phyloP scores from a whole-genome alignment of 1,140 invertebrate genomes.

The Mercenaria mercenaria region DNA sequence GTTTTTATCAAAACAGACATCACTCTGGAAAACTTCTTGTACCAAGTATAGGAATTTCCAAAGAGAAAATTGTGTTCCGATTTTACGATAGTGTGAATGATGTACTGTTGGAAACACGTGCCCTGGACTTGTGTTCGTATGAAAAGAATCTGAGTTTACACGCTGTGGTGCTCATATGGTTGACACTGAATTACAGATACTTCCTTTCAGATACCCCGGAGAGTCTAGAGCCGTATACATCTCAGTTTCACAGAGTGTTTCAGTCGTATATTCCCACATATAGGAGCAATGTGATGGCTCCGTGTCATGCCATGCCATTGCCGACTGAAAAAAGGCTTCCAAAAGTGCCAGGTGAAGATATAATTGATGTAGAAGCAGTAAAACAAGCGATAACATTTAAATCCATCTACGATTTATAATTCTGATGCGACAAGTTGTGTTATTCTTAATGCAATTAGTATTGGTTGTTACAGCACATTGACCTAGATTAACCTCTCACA shows the following conservation, averaged over 20 bases:
- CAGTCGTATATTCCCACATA: no score
- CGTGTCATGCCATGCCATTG: no score
- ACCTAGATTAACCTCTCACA: no score
- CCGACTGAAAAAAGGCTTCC: no score
- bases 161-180: not conserved
- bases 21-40: not conserved
- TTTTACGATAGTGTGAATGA: conserved; percentile 2
- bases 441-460: no score
- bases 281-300: no score
- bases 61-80: not conserved
- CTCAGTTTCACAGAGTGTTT: not conserved
- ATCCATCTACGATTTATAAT: no score
- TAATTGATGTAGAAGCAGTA: no score
- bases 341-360: no score
- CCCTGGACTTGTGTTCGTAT: not conserved
- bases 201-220: not conserved
- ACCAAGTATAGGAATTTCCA: not conserved
- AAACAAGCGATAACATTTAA: no score
- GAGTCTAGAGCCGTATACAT: not conserved
- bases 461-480: no score
- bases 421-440: no score
- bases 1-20: not conserved
- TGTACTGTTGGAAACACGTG: not conserved
- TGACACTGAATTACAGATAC: not conserved
- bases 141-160: not conserved